phyloP scores from a whole-genome alignment of 2,888 invertebrate species.

The Latrodectus elegans region DNA sequence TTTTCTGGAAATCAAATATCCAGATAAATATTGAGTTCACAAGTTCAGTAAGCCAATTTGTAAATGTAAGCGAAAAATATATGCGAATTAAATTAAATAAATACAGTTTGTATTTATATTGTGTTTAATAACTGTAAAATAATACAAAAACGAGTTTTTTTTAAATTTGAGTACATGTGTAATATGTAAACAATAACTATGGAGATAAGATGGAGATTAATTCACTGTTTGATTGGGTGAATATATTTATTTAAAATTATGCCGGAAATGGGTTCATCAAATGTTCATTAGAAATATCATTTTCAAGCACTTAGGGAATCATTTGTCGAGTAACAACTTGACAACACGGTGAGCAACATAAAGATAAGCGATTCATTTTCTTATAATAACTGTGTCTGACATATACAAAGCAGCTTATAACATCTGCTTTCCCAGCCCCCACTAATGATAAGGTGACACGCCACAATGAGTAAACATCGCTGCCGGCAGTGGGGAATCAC shows the following conservation, averaged over 20 bases:
- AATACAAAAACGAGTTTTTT: too few relatives aligned
- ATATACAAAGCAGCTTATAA: constrained; percentile 44
- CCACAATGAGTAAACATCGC: constrained; percentile 25
- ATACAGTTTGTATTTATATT: too few relatives aligned
- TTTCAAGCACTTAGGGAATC: constrained; percentile 19
- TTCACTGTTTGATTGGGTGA: too few relatives aligned
- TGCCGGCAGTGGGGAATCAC: background rate
- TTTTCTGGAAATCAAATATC: too few relatives aligned
- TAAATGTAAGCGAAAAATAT: too few relatives aligned
- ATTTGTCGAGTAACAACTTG: constrained; percentile 44
- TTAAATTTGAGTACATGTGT: too few relatives aligned
- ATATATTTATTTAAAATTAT: background rate
- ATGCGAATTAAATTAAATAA: too few relatives aligned
- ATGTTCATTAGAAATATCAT: constrained; percentile 33
- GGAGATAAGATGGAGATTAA: too few relatives aligned
- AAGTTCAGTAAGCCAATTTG: too few relatives aligned
- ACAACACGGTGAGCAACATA: constrained; percentile 27
- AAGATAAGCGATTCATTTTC: constrained; percentile 36
- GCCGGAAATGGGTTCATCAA: background rate
- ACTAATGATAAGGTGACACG: constrained; percentile 41
- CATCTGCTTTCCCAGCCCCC: constrained; percentile 34
- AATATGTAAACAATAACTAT: too few relatives aligned
- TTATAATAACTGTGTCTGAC: constrained; percentile 34
- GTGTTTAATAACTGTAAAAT: too few relatives aligned
- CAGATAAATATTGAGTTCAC: too few relatives aligned